Evolutionary conservation across 2,113 vertebrate species (phyloP).

Genomic region (Mormyrus lacerda): DNA sequence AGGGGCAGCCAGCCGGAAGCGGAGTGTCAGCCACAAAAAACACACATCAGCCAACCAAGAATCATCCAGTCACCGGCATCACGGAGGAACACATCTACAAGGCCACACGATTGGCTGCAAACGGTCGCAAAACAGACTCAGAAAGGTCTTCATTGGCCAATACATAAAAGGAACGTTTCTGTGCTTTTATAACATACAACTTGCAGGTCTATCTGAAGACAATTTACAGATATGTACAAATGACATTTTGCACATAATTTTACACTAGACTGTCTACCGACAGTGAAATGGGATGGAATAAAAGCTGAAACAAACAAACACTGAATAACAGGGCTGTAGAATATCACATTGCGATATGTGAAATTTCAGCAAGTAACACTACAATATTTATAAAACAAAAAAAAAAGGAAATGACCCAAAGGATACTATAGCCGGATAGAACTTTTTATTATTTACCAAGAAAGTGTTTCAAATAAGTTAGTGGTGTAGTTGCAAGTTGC

Average conservation of each 20-base stretch:
- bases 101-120: not conserved
- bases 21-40: not conserved
- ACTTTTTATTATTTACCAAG: not conserved
- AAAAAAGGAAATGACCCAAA: not conserved
- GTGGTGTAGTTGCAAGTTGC: not conserved
- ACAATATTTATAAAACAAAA: not conserved
- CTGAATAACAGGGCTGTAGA: not conserved
- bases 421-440: not conserved
- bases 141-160: not conserved
- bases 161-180: not conserved
- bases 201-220: not conserved
- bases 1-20: slow-evolving; percentile 37
- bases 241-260: not conserved
- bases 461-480: not conserved
- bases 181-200: not conserved
- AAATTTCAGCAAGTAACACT: not conserved
- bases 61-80: not conserved
- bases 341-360: not conserved
- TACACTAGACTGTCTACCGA: not conserved
- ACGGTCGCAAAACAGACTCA: not conserved
- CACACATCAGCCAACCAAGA: not conserved
- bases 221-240: not conserved
- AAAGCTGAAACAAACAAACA: not conserved
- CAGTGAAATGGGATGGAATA: not conserved
- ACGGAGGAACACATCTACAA: not conserved